Evolutionary conservation across 1,140 invertebrate genomes (phyloP), one percentile per base, ranked within the genome.

Genomic region (Meloidogyne chitwoodi): DNA sequence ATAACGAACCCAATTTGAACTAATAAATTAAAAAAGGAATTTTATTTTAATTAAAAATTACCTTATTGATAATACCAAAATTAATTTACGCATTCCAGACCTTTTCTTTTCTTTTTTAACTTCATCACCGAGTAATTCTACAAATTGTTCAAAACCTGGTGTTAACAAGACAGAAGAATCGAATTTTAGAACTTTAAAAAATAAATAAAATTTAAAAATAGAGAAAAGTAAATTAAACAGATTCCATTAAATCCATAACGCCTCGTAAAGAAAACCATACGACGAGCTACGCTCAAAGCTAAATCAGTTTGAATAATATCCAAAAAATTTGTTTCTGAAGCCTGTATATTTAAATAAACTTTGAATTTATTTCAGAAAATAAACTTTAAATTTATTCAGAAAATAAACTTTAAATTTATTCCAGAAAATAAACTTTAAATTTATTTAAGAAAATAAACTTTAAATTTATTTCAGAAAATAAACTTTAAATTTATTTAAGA

Each of bases 231-330:
- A 24, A 12, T 4, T n/a, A 3, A 38, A 73, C 71, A 73, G 16
- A 73, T 73, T 63, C 71, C 71, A 64, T 24, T 64, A 38, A 73
- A 73, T 26, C 71, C 71, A 22, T 73, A 73, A 10, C 71, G 56
- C 22, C 44, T 24, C 0, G 71, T 38, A 38, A 63, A 64, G 71
- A 73, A 73, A 56, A 73, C 71, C 11, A 73, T 73, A 11, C 71
- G 71, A 24, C n/a, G 71, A 34, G 71, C 16, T 65, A 64, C 71
- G 12, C 64, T 34, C n/a, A 22, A 48, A 16, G 44, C 48, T 11
- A 73, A 63, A 5, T 56, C 48, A 29, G 41, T 10, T 11, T 26
- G 38, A 19, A 63, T 22, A 11, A 73, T 22, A 29, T 63, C 61
- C 2, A 61, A 48, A n/a, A 64, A 48, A 19, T 44, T 0, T 6